Evolutionary conservation across 2,113 vertebrate genomes (phyloP).

Genomic region (Gambusia holbrooki): DNA sequence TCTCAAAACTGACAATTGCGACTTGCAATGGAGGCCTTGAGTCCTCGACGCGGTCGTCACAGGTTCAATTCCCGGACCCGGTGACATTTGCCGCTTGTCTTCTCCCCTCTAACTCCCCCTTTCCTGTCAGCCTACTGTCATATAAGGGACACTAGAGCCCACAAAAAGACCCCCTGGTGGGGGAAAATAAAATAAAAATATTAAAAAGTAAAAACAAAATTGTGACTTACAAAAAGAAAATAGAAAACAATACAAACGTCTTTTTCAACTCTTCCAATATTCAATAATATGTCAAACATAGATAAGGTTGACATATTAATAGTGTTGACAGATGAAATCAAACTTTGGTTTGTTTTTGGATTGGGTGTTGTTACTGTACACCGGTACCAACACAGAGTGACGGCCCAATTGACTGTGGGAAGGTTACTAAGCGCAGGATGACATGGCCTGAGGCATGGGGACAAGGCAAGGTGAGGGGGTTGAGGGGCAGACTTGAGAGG

Average conservation of each 20-base stretch:
- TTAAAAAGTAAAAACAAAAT: background rate
- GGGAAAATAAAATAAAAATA: too few species aligned
- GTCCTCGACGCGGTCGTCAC: too few species aligned
- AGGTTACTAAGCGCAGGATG: conserved; percentile 57
- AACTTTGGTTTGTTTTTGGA: conserved; percentile 33
- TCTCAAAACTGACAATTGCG: background rate
- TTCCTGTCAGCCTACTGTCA: too few species aligned
- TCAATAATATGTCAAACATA: conserved; percentile 4
- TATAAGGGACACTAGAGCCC: too few species aligned
- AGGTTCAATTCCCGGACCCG: too few species aligned
- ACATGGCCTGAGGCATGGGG: conserved; percentile 58
- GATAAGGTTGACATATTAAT: conserved; percentile 58
- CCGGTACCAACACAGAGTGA: conserved; percentile 50
- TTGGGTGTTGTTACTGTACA: conserved; percentile 35
- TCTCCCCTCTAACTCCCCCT: too few species aligned
- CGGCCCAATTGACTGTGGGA: conserved; percentile 66
- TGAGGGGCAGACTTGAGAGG: conserved; percentile 80
- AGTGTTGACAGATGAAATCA: conserved; percentile 47
- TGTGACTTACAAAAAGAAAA: conserved; percentile 10
- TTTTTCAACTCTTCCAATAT: conserved; percentile 4
- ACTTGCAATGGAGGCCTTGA: background rate
- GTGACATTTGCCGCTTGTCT: too few species aligned
- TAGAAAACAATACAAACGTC: conserved; percentile 32
- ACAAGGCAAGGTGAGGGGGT: conserved; percentile 74
- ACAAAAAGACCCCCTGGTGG: too few species aligned